phyloP scores from a whole-genome alignment of 2,888 invertebrate species.

The Machimus atricapillus region DNA sequence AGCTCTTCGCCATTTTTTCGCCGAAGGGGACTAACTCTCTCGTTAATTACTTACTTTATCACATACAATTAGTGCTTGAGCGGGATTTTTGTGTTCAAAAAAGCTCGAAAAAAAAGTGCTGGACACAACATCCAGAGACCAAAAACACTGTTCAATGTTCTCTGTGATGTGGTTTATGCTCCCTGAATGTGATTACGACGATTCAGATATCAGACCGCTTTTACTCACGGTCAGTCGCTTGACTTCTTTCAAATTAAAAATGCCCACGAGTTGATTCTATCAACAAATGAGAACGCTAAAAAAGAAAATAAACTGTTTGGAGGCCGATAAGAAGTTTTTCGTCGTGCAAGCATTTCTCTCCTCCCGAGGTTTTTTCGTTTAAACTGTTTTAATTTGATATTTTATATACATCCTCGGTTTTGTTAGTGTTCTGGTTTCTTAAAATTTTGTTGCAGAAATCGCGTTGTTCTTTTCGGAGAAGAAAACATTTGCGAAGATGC shows the following conservation, averaged over 20 bases:
- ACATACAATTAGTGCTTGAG: background rate
- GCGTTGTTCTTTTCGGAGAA: background rate
- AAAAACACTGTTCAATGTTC: background rate
- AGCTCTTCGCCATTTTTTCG: background rate
- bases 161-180: background rate
- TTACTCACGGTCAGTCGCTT: background rate
- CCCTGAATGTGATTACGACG: background rate
- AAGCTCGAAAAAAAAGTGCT: background rate
- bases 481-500: background rate
- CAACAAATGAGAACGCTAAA: background rate
- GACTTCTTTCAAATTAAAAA: background rate
- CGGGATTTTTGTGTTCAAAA: background rate
- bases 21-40: background rate
- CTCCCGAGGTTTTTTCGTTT: background rate
- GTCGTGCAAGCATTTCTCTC: background rate
- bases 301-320: background rate
- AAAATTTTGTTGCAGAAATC: background rate
- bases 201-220: background rate
- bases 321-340: background rate
- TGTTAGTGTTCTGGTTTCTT: background rate
- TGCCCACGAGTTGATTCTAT: background rate
- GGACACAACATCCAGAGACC: background rate
- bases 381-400: background rate
- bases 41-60: background rate
- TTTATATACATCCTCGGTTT: background rate